Base-by-base conservation (phyloP, 2,888 invertebrate genomes). In the Anticlea derivata region DNA sequence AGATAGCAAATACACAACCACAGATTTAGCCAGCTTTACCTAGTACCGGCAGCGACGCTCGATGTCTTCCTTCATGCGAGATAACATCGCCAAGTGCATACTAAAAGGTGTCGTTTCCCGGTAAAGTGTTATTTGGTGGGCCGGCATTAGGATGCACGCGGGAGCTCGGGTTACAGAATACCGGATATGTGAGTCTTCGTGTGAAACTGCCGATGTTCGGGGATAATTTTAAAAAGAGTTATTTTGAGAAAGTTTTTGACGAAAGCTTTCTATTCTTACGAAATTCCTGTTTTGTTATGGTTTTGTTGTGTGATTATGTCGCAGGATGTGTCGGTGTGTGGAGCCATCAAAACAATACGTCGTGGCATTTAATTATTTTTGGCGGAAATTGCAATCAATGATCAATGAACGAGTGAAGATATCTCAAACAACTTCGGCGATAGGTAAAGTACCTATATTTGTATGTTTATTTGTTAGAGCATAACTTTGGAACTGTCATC, bases 51-150 rank as follows among this genome's bases (percentile, higher is more conserved):
- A 34, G 48, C 44, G 43, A 53, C 39, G 38, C 11, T 17, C 34
- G 41, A 43, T 37, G 34, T 56, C 54, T 39, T 61, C 57, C n/a
- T n/a, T n/a, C 68, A 64, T 73, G 66, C 66, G 65, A 60, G 73
- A 74, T 75, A 71, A 66, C 67, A 75, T 74, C 73, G 48, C 58
- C 55, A 54, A 60, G 39, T 62, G 78, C 76, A 75, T 79, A 79
- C 71, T 76, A 79, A 78, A 75, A 72, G 70, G 69, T 76, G 75
- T 62, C 60, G 70, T 66, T 77, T 77, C 79, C 67, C 58, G 65
- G 76, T 76, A 48, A 75, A 77, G 73, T 71, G 73, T 58, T 68
- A 65, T 70, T 73, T 63, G 65, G 68, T 67, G 65, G 57, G 54
- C 43, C 29, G 51, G 65, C 77, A 78, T 79, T 78, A 72, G 66